Evolutionary conservation across 2,797 vertebrate species (phyloP), one percentile per base, ranked within the genome.

Genomic region (Parauchenoglanis punctatus): DNA sequence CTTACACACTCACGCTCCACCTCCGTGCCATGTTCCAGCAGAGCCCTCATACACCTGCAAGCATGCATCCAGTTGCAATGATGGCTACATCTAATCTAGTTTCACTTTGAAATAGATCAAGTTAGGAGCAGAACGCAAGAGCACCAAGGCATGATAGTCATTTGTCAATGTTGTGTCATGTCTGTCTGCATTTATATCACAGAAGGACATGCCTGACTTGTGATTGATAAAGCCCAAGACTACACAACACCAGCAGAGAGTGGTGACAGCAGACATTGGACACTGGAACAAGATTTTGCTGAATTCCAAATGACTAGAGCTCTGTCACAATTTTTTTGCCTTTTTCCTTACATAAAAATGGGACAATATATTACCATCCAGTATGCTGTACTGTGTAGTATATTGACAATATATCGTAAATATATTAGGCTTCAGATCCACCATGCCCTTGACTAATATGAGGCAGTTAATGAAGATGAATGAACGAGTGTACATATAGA

Each of bases 21-120:
- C 88, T 97, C 93, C 92, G 97, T 96, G 92, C 95, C 94, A 85
- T 95, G 96, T 92, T 95, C 90, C 93, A 97, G 95, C 94, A 99
- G 94, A 94, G 93, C 91, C 94, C 97, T 96, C 94, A 97, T 95
- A 94, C 97, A 98, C 94, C 98, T 99, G 92, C 28, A 61, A 58
- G n/a, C 13, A 78, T 28, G 54, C 58, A 75, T n/a, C 93, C 97
- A 98, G 91, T 58, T 52, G 6, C n/a, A 70, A 46, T 35, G 12
- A 59, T 61, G 49, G 20, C 65, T 52, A 76, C 7, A 25, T 72
- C 40, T 31, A 56, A 68, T 87, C 68, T 82, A 72, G 23, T n/a
- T 81, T 81, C 56, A 28, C 44, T 40, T 67, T 67, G 35, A 67
- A 83, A 83, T 2, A 83, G n/a, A 35, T 54, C 4, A 68, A 31